Conservation (phyloP, 2,113 vertebrate genomes). For the Cromileptes altivelis region DNA sequence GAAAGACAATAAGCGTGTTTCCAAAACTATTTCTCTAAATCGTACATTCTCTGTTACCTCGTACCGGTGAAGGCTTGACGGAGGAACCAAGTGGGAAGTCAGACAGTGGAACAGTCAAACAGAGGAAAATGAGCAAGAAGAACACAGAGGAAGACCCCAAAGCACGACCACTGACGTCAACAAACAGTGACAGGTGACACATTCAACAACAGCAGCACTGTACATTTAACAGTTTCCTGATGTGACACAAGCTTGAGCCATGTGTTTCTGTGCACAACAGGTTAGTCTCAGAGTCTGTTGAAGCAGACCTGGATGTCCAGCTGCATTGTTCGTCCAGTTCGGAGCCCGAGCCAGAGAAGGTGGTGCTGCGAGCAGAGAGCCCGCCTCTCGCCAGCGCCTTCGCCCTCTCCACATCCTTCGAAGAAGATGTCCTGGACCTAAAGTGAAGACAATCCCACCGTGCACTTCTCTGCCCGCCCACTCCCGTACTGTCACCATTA, state of each 20-base stretch:
- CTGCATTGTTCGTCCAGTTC: constrained; percentile 84
- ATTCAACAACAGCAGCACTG: neutral
- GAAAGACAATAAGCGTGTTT: neutral
- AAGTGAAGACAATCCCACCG: constrained; percentile 90
- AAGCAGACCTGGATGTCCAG: constrained; percentile 86
- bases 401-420: constrained; percentile 87
- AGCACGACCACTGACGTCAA: constrained; percentile 86
- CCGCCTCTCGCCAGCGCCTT: constrained; percentile 85
- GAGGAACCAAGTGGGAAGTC: constrained; percentile 89
- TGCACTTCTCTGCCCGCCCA: constrained; percentile 61
- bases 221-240: too few species aligned
- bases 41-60: neutral
- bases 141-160: constrained; percentile 87
- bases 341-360: constrained; percentile 83
- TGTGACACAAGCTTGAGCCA: neutral
- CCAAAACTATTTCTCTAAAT: neutral
- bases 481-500: constrained; percentile 69
- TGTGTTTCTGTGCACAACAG: constrained; percentile 74
- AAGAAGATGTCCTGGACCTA: constrained; percentile 94
- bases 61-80: constrained; percentile 87
- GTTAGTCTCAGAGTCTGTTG: constrained; percentile 86
- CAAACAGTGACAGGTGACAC: constrained; percentile 92
- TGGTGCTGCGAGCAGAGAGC: constrained; percentile 84
- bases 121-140: constrained; percentile 88
- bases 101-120: constrained; percentile 88